phyloP scores from a whole-genome alignment of 2,113 vertebrate species.

The Clarias gariepinus region DNA sequence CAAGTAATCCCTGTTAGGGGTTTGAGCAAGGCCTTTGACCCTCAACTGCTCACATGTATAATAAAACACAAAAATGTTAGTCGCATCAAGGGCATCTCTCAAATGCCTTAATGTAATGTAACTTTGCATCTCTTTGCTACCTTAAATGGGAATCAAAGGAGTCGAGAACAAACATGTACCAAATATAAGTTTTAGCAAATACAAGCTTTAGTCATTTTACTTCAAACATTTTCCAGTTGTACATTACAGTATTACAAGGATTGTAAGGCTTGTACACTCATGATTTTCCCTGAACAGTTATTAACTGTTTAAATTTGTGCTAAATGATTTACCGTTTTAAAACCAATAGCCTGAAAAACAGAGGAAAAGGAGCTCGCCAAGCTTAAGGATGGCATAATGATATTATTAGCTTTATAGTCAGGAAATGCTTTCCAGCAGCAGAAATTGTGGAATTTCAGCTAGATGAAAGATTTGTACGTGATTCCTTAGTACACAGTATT shows the following conservation, averaged over 20 bases:
- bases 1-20: too few species aligned
- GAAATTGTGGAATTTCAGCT: neutral
- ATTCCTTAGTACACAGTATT: neutral
- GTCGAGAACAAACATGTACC: neutral
- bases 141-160: neutral
- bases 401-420: too few species aligned
- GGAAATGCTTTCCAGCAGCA: neutral
- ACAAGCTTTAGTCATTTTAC: neutral
- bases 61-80: too few species aligned
- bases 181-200: neutral
- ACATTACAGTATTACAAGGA: neutral
- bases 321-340: too few species aligned
- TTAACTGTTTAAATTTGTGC: neutral
- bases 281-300: too few species aligned
- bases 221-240: neutral
- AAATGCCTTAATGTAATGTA: too few species aligned
- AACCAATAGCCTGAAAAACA: too few species aligned
- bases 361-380: too few species aligned
- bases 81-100: too few species aligned
- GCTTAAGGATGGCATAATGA: too few species aligned
- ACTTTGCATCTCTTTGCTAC: neutral
- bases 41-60: too few species aligned
- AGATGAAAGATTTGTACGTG: neutral
- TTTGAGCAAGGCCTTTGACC: too few species aligned
- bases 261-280: neutral